Conservation (phyloP, 2,888 invertebrate genomes). For the Plagodis pulveraria region DNA sequence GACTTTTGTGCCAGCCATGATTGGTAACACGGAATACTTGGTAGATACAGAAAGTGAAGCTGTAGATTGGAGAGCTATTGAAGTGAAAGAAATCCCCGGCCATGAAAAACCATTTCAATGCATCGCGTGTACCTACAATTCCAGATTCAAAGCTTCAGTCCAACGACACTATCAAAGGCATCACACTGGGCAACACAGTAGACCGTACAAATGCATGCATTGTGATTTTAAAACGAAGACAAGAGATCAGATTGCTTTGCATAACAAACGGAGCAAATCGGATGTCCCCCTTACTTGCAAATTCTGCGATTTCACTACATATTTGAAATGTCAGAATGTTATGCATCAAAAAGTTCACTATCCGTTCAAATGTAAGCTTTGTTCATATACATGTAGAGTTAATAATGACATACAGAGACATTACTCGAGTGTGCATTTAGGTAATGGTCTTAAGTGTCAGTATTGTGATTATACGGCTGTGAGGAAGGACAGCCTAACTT, state of each 20-base stretch:
- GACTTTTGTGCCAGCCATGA: conserved; percentile 13
- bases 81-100: conserved; percentile 54
- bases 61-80: conserved; percentile 61
- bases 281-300: conserved; percentile 45
- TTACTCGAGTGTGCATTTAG: conserved; percentile 55
- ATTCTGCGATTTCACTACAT: conserved; percentile 52
- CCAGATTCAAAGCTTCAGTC: conserved; percentile 67
- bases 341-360: conserved; percentile 67
- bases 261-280: conserved; percentile 63
- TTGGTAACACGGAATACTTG: conserved; percentile 47
- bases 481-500: conserved; percentile 56
- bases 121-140: conserved; percentile 56
- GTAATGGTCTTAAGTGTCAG: conserved; percentile 57
- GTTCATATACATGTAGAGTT: conserved; percentile 56
- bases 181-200: conserved; percentile 56
- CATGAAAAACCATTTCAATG: conserved; percentile 63
- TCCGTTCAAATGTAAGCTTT: conserved; percentile 55
- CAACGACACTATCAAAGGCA: conserved; percentile 68
- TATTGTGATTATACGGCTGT: conserved; percentile 59
- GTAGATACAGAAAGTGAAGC: conserved; percentile 53
- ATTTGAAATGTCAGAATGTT: conserved; percentile 59
- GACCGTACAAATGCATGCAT: conserved; percentile 65
- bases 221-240: conserved; percentile 72
- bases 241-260: conserved; percentile 66
- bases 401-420: conserved; percentile 66